Evolutionary conservation across 1,140 invertebrate genomes (phyloP), one percentile per base, ranked within the genome.

Genomic region (Macrobrachium nipponense): DNA sequence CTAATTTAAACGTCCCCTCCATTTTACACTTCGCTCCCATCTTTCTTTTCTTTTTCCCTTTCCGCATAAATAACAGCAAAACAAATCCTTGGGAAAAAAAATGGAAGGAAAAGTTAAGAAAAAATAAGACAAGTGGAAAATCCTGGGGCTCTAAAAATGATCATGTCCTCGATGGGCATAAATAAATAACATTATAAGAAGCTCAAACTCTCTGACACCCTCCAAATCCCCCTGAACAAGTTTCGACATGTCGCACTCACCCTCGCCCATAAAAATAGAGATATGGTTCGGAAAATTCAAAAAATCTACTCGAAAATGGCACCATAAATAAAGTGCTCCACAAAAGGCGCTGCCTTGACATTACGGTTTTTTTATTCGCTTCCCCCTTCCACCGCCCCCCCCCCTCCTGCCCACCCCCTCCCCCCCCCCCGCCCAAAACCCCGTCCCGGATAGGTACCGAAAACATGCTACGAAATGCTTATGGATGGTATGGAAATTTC

Each of bases 201-300:
- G 27, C 66, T 79, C 60, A 59, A 82, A 72, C 81, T 75, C 44
- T 75, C 60, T 82, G 58, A 61, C 62, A 7, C 36, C 60, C 27
- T 43, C 62, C 59, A 58, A 72, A 64, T 66, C 72, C 70, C 59
- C 72, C 27, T 51, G 79, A 81, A 77, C 85, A 87, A 81, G 85
- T 87, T 81, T 80, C 17, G 78, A 87, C 80, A 68, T 81, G 85
- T 87, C 85, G 60, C 73, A 76, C 85, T 66, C 70, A 43, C 80
- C 73, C 79, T 70, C 64, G 8, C 27, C 75, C 85, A 87, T 87
- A 87, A 87, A 87, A 87, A 87, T 87, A 87, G 80, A 82, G 85
- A 81, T 87, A 87, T 87, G 85, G 85, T 76, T 87, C 66, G 79
- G 85, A 87, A 87, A 87, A 87, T 87, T 87, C 85, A 87, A 87